A percentile compares a stretch with the other conserved stretches of the same genome.
Conservation (phyloP, 2,113 vertebrate genomes). For the Heptranchias perlo region DNA sequence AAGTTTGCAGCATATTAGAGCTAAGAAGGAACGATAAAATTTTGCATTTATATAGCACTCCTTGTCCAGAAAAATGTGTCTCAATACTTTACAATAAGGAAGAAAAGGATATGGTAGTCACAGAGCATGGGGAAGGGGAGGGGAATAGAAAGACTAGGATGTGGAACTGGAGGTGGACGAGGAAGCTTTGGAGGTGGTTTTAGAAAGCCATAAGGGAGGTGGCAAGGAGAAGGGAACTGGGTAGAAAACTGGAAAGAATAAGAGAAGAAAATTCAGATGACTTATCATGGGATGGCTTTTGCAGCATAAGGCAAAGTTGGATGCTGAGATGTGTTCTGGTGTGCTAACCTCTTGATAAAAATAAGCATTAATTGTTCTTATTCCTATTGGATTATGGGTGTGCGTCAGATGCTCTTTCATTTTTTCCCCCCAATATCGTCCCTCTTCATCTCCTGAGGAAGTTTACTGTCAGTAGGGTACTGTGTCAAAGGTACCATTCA, state of each 20-base stretch:
- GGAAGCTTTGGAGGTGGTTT: background rate
- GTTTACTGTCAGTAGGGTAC: background rate
- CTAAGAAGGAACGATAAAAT: background rate
- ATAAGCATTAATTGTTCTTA: background rate
- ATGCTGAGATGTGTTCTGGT: background rate
- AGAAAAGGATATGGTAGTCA: background rate
- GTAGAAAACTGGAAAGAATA: background rate
- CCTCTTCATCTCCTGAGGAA: background rate
- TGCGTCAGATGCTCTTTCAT: background rate
- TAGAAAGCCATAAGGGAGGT: background rate
- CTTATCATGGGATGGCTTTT: background rate
- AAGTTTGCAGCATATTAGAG: background rate
- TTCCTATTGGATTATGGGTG: background rate
- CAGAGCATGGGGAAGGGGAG: background rate
- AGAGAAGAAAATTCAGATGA: background rate
- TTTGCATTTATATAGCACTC: background rate
- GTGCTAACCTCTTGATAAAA: background rate
- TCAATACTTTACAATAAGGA: background rate
- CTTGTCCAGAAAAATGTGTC: background rate
- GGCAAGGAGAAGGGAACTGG: background rate
- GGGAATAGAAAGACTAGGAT: background rate
- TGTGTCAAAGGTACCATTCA: background rate
- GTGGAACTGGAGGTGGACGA: background rate
- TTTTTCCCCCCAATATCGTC: background rate
- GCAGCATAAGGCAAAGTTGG: background rate